phyloP scores from a whole-genome alignment of 2,888 invertebrate genomes.

The Halocaridina rubra region DNA sequence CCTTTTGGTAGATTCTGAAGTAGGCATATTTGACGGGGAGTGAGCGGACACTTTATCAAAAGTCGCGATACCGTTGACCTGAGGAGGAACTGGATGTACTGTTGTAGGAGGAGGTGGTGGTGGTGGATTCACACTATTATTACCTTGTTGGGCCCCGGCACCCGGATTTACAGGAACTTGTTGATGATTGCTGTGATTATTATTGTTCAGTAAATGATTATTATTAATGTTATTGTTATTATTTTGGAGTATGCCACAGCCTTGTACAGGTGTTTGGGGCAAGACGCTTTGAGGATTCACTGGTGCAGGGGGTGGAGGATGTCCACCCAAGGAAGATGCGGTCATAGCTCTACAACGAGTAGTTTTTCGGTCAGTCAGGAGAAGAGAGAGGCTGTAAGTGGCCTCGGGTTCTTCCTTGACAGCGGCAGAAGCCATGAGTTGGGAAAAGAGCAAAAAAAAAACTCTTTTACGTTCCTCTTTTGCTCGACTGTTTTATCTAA shows the following conservation, averaged over 20 bases:
- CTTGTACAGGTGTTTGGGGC: conserved; percentile 1
- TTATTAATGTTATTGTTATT: background rate
- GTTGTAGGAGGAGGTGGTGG: background rate
- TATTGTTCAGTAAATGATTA: background rate
- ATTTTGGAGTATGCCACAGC: background rate
- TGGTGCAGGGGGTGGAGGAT: conserved; percentile 18
- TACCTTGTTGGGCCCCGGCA: background rate
- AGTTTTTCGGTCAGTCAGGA: conserved; percentile 31
- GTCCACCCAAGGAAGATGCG: conserved; percentile 22
- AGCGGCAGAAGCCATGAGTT: conserved; percentile 25
- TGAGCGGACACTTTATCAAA: conserved; percentile 32
- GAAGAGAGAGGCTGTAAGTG: conserved; percentile 42
- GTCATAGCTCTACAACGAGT: conserved; percentile 39
- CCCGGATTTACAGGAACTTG: too few species aligned
- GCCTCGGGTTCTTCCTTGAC: conserved; percentile 52
- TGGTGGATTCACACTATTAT: background rate
- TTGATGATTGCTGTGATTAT: background rate
- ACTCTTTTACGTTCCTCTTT: background rate
- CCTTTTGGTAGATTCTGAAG: conserved; percentile 32
- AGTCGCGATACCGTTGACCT: conserved; percentile 25
- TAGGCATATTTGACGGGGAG: conserved; percentile 23
- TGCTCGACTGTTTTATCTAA: background rate
- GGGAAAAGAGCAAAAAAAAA: background rate
- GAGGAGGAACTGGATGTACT: background rate
- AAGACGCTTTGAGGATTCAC: conserved; percentile 11